phyloP scores from a whole-genome alignment of 1,140 invertebrate genomes.

The Cotesia glomerata region DNA sequence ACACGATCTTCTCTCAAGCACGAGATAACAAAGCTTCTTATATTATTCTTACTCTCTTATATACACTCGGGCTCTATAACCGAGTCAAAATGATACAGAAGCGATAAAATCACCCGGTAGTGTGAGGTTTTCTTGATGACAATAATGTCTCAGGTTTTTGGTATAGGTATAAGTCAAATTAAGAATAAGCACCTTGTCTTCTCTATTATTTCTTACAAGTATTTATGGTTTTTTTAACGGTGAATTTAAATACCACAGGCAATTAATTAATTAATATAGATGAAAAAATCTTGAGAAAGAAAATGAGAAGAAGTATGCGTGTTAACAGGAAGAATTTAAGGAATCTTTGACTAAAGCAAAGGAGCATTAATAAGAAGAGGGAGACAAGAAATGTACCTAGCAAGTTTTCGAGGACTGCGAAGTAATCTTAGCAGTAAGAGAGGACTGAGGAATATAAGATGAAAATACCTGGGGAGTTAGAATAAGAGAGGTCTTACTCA shows the following conservation, averaged over 20 bases:
- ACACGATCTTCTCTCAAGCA: slow-evolving; percentile 39
- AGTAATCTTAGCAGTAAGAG: slow-evolving; percentile 55
- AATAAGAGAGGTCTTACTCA: slow-evolving; percentile 52
- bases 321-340: background rate
- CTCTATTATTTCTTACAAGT: background rate
- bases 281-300: background rate
- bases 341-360: background rate
- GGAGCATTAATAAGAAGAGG: background rate
- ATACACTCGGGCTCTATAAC: slow-evolving; percentile 34
- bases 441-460: slow-evolving; percentile 54
- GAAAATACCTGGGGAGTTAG: slow-evolving; percentile 63
- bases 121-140: slow-evolving; percentile 16
- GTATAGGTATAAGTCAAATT: background rate
- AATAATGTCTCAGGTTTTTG: background rate
- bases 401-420: slow-evolving; percentile 56
- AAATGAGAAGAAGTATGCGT: background rate
- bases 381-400: slow-evolving; percentile 28
- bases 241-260: background rate
- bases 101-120: slow-evolving; percentile 58
- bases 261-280: background rate
- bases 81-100: slow-evolving; percentile 57
- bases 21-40: slow-evolving; percentile 60
- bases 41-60: slow-evolving; percentile 16
- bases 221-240: too few relatives aligned
- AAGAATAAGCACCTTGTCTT: background rate